Evolutionary conservation across 2,888 invertebrate species (phyloP).

Genomic region (Stenichneumon culpator): DNA sequence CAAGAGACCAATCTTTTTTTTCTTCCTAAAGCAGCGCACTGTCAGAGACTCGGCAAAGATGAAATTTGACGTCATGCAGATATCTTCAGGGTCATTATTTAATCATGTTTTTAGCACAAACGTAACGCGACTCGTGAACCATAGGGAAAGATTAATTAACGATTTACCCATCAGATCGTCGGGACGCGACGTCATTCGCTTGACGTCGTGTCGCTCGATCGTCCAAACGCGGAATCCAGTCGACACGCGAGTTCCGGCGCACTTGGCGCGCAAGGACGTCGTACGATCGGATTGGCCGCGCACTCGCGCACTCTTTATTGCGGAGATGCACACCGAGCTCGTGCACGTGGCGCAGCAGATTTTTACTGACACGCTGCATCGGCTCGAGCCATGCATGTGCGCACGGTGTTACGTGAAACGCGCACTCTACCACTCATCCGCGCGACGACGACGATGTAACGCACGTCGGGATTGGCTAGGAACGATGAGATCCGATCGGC

Average conservation of each 20-base stretch:
- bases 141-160: not conserved
- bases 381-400: slow-evolving; percentile 40
- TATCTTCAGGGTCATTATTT: not conserved
- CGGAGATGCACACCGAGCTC: slow-evolving; percentile 14
- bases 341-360: slow-evolving; percentile 31
- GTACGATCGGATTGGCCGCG: slow-evolving; percentile 76
- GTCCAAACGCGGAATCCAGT: slow-evolving; percentile 13
- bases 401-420: slow-evolving; percentile 57
- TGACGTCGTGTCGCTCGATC: slow-evolving; percentile 3
- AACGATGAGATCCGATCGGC: slow-evolving; percentile 2
- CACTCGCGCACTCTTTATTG: slow-evolving; percentile 27
- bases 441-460: slow-evolving; percentile 36
- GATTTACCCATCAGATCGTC: slow-evolving; percentile 72
- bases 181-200: slow-evolving; percentile 21
- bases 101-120: not conserved
- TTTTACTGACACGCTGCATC: slow-evolving; percentile 20
- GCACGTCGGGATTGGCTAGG: slow-evolving; percentile 23
- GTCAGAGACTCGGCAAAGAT: too few relatives aligned
- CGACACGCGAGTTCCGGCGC: slow-evolving; percentile 4
- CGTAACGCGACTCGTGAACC: not conserved
- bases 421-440: slow-evolving; percentile 51
- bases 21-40: too few relatives aligned
- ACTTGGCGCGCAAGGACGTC: slow-evolving; percentile 66
- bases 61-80: too few relatives aligned
- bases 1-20: too few relatives aligned